Percentiles rank a stretch among this genome's conserved stretches.
phyloP scores from a whole-genome alignment of 1,140 invertebrate genomes.

The Trachymyrmex septentrionalis region DNA sequence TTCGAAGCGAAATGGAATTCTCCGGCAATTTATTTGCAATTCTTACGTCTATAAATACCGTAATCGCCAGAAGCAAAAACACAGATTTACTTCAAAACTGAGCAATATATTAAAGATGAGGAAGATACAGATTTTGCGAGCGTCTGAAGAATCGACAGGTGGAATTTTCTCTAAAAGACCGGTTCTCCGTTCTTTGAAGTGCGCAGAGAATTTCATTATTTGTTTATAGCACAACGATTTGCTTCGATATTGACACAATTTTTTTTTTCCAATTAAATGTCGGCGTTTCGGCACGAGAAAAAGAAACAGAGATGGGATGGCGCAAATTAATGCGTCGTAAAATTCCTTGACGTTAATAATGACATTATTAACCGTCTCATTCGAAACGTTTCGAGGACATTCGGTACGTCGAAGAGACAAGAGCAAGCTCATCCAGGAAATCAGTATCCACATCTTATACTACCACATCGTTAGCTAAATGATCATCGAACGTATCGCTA shows the following conservation, averaged over 20 bases:
- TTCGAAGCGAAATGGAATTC: not conserved
- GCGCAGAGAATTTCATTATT: conserved; percentile 45
- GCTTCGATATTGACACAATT: conserved; percentile 53
- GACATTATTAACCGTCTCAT: conserved; percentile 64
- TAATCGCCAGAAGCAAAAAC: conserved; percentile 4
- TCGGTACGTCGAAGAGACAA: conserved; percentile 17
- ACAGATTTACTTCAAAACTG: conserved; percentile 1
- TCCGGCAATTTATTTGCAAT: conserved; percentile 30
- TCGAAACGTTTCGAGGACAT: conserved; percentile 52
- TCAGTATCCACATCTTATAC: conserved; percentile 36
- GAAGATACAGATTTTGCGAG: not conserved
- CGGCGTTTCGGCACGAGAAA: not conserved
- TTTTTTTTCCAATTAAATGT: conserved; percentile 66
- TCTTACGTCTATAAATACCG: not conserved
- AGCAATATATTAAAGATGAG: not conserved
- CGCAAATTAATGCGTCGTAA: conserved; percentile 74
- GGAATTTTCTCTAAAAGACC: conserved; percentile 67
- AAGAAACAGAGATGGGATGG: conserved; percentile 22
- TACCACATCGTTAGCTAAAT: conserved; percentile 31
- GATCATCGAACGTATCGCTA: conserved; percentile 48
- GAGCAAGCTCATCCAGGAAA: conserved; percentile 40
- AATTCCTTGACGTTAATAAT: conserved; percentile 71
- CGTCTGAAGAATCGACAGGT: not conserved
- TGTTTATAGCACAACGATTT: conserved; percentile 66
- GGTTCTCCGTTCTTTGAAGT: conserved; percentile 52